A percentile compares a stretch with the other conserved stretches of the same genome.
Evolutionary conservation across 2,888 invertebrate species (phyloP).

Genomic region (Sarcophaga carnaria): DNA sequence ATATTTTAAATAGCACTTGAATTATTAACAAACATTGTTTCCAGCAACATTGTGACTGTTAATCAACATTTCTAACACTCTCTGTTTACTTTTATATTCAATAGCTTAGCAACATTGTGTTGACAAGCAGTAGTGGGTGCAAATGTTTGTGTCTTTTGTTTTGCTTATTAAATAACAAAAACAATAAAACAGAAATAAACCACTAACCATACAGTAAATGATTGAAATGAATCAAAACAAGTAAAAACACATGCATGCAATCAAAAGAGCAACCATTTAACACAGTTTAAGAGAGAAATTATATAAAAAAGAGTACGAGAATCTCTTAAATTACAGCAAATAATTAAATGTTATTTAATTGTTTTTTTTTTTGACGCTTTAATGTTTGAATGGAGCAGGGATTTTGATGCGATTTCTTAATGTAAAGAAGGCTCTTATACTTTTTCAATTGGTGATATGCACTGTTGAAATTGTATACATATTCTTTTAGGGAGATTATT

Average conservation of each 20-base stretch:
- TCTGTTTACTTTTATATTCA: not conserved
- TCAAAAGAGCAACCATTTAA: not conserved
- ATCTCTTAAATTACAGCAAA: not conserved
- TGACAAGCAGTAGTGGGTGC: slow-evolving; percentile 38
- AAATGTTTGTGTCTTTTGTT: slow-evolving; percentile 50
- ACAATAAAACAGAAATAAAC: not conserved
- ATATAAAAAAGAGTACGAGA: not conserved
- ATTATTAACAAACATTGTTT: not conserved
- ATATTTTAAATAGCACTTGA: not conserved
- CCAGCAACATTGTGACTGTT: not conserved
- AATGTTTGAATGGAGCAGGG: no score
- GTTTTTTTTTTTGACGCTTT: no score
- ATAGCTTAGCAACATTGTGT: slow-evolving; percentile 61
- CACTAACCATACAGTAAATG: not conserved
- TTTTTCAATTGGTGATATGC: no score
- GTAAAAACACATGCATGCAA: not conserved
- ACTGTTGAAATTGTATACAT: no score
- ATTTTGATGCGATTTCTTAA: no score
- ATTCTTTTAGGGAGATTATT: no score
- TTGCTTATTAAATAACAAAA: not conserved
- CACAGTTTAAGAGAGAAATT: not conserved
- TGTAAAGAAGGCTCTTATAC: no score
- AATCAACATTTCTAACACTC: not conserved
- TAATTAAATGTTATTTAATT: no score
- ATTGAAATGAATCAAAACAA: slow-evolving; percentile 6